A percentile compares a stretch with the other conserved stretches of the same genome.
Conservation (phyloP, 2,113 vertebrate genomes). For the Percina caprodes region DNA sequence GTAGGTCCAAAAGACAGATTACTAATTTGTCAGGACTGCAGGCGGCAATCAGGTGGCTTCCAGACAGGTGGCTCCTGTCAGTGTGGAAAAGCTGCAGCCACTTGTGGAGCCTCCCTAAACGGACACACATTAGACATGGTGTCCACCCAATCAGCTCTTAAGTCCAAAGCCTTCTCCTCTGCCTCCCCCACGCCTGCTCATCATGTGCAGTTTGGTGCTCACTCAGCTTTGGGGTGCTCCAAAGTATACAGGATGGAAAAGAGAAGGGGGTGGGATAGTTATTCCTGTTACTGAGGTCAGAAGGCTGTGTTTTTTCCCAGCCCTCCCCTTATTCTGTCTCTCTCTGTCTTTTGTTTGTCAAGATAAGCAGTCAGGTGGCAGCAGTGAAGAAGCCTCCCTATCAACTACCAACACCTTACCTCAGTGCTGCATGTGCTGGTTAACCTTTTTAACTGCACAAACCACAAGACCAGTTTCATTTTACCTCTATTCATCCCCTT, state of each 20-base stretch:
- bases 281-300: slow-evolving; percentile 59
- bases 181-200: slow-evolving; percentile 35
- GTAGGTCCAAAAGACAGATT: slow-evolving; percentile 50
- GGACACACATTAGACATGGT: slow-evolving; percentile 7
- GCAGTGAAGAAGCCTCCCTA: slow-evolving; percentile 19
- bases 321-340: slow-evolving; percentile 29
- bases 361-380: slow-evolving; percentile 67
- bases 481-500: background rate
- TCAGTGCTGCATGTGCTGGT: slow-evolving; percentile 53
- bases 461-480: slow-evolving; percentile 11
- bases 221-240: slow-evolving; percentile 62
- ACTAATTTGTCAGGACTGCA: slow-evolving; percentile 49
- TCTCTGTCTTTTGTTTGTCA: slow-evolving; percentile 36
- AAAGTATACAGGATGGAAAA: slow-evolving; percentile 69
- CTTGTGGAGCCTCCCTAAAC: slow-evolving; percentile 51
- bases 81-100: slow-evolving; percentile 39
- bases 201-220: slow-evolving; percentile 53
- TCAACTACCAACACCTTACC: slow-evolving; percentile 37
- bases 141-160: slow-evolving; percentile 19
- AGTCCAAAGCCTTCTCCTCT: background rate
- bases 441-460: slow-evolving; percentile 21
- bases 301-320: slow-evolving; percentile 46
- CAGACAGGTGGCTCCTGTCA: slow-evolving; percentile 34
- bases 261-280: slow-evolving; percentile 13
- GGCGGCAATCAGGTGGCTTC: slow-evolving; percentile 57